Evolutionary conservation across 2,797 vertebrate genomes (phyloP), one percentile per base, ranked within the genome.

Genomic region (Strix occidentalis): DNA sequence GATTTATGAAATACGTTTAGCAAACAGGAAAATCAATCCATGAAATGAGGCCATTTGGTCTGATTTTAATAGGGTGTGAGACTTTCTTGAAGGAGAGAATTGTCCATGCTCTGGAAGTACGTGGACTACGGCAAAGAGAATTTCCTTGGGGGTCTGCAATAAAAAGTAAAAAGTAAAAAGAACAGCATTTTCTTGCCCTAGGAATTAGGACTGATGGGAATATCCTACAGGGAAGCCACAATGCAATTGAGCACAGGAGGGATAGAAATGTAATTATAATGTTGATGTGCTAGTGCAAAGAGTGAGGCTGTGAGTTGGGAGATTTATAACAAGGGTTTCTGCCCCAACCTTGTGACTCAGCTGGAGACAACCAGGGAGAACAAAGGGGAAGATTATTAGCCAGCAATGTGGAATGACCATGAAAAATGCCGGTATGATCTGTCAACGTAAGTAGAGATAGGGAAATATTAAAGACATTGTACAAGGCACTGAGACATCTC

Each of bases 361-460:
- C 37, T 88, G 72, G 45, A 87, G 28, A 71, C 57, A 93, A 57
- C 5, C 5, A 57, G 39, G 48, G 37, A 77, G 16, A 71, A 71
- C 41, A 72, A 87, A 91, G 46, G 39, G n/a, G 18, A 65, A 57
- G 37, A 93, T 78, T 83, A 85, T 75, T 77, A 80, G 48, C 53
- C 41, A 91, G 78, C 57, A 57, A 6, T 23, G 16, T 71, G 45
- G 48, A 93, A 50, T 13, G 29, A 57, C 37, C n/a, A 29, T 75
- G 91, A 95, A 91, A 94, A 96, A 95, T 75, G 53, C 31, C 37
- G 28, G 23, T n/a, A 46, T 33, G 45, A 64, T 74, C 51, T 82
- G 68, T 61, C 75, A 87, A 64, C 37, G 48, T 43, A 65, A 82
- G 70, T 5, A 65, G 63, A 88, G 57, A 88, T 37, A 89, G 48